Evolutionary conservation across 2,888 invertebrate genomes (phyloP), one percentile per base, ranked within the genome.

Genomic region (Anticlea derivata): DNA sequence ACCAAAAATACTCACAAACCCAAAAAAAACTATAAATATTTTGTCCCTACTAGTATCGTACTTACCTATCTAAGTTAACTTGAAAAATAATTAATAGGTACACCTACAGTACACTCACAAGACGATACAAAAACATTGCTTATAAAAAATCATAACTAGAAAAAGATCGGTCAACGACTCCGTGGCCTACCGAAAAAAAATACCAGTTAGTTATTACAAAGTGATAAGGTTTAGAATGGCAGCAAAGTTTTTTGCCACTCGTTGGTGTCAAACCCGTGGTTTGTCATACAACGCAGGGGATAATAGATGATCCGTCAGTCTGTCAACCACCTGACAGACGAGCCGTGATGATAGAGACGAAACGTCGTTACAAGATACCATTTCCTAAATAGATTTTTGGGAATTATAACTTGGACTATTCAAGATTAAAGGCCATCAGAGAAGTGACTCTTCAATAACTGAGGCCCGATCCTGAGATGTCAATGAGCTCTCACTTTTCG

Each of bases 251-350:
- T 38, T 61, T 68, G 17, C 4, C 17, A 17, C n/a, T n/a, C n/a
- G n/a, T n/a, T n/a, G n/a, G n/a, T n/a, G n/a, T n/a, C n/a, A n/a
- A n/a, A 73, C 74, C 71, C 72, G 69, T 73, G 75, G 67, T 53
- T 61, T 73, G 78, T 77, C 80, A 76, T 55, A 35, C 78, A 50
- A 58, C 59, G 77, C 64, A 73, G 81, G 80, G 70, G 80, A 82
- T 83, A 82, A 83, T 83, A 78, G 69, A 83, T 81, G 78, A 73
- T 69, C 66, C 61, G 73, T 73, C 72, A 62, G 45, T 63, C 63
- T 69, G 70, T 67, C 72, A 61, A 44, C 55, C 64, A 63, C 62
- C 63, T 69, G 71, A 68, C 62, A 55, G 4, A 6, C 35, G 23
- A 7, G 60, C 37, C 49, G 65, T 61, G 73, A 62, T 69, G 72